Evolutionary conservation across 2,113 vertebrate genomes (phyloP), one percentile per base, ranked within the genome.

Genomic region (Perca fluviatilis): DNA sequence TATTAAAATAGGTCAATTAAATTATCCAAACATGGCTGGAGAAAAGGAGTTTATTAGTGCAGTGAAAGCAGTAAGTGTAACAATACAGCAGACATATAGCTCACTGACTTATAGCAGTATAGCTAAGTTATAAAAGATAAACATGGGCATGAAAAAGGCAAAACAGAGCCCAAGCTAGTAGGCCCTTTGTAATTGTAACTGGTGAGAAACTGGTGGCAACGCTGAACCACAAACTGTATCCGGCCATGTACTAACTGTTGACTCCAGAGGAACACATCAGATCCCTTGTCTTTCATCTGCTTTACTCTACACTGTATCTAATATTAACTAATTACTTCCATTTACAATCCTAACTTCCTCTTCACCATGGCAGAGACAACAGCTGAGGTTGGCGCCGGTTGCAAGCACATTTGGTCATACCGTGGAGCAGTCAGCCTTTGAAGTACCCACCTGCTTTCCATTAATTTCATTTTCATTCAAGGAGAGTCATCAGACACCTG

Each of bases 361-460:
- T 80, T 77, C 66, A 46, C 71, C 51, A 47, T 64, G 21, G 72
- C 63, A 73, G 81, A 64, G 61, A 90, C 86, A 78, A 84, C 84
- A 91, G 84, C 91, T 88, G 86, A 88, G 65, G 70, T 46, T 84
- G 80, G 72, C 65, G 1, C 40, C 2, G 54, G 73, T 80, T 91
- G 84, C 51, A 57, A 10, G 68, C 80, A 62, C 77, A 79, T 90
- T 90, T 86, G 86, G 78, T 82, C 80, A 87, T 80, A 86, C 63
- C 6, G 50, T 66, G 64, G 78, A 85, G 75, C 75, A 82, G 86
- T 67, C 65, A 74, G 85, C 71, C 82, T 93, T 93, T 92, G 86
- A 92, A 89, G 90, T 87, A 77, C 77, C 88, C 89, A 91, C 85
- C 90, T 94, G 90, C 82, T 90, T 89, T 92, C 78, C 78, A 90